Conservation (phyloP, 2,113 vertebrate genomes). For the Apus apus region DNA sequence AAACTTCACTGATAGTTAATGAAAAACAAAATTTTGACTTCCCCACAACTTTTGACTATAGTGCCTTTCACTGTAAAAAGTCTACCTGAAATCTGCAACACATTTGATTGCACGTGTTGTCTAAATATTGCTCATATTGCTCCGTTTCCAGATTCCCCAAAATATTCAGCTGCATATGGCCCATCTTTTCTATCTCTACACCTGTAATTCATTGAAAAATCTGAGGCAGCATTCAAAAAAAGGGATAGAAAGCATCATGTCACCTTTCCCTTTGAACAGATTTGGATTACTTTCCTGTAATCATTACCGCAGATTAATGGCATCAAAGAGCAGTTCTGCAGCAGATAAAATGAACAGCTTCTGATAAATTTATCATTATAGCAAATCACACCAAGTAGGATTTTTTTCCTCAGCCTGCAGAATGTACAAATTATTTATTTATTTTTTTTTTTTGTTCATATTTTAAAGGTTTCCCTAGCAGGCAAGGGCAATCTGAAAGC, state of each 20-base stretch:
- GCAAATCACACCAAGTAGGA: conserved; percentile 41
- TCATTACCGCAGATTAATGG: conserved; percentile 73
- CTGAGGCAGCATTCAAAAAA: conserved; percentile 28
- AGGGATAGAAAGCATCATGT: conserved; percentile 26
- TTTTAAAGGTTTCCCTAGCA: conserved; percentile 35
- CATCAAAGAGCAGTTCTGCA: conserved; percentile 67
- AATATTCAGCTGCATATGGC: not conserved
- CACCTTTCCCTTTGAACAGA: conserved; percentile 35
- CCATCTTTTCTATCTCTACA: not conserved
- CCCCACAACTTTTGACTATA: not conserved
- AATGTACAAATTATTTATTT: conserved; percentile 26
- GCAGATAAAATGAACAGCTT: conserved; percentile 64
- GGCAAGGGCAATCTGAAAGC: conserved; percentile 45
- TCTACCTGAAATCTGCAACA: not conserved
- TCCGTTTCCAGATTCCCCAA: not conserved
- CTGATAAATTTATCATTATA: conserved; percentile 73
- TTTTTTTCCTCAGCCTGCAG: conserved; percentile 52
- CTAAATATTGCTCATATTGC: not conserved
- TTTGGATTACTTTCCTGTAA: conserved; percentile 63
- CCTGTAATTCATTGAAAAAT: conserved; percentile 43
- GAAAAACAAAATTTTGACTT: not conserved
- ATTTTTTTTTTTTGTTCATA: conserved; percentile 36
- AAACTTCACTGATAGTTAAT: not conserved
- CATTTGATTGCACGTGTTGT: not conserved
- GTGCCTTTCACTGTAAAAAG: not conserved